Evolutionary conservation across 2,888 invertebrate genomes (phyloP), one percentile per base, ranked within the genome.

Genomic region (Nomada goodeniana): DNA sequence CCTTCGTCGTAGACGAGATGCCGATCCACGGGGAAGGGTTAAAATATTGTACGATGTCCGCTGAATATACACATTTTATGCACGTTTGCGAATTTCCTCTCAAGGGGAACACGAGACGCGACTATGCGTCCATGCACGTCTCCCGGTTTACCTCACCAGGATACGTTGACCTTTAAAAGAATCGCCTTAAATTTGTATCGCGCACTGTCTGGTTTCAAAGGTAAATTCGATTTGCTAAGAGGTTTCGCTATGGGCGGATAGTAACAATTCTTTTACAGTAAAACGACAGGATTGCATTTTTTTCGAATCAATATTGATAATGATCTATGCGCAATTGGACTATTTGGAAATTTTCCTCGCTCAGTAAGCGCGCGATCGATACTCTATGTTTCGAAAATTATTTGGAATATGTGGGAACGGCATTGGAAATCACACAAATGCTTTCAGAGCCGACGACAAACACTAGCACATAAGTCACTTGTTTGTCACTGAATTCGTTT

Each of bases 41-140:
- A 42, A 76, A 71, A 29, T 52, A 68, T 23, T 69, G 20, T 23
- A 53, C 69, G 26, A 42, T 36, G 57, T 26, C 50, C 57, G 2
- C 23, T 57, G 64, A 71, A 76, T 76, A 71, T 64, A 50, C 71
- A 57, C 64, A 57, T 47, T 63, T 50, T 36, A 42, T 68, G 20
- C 53, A 20, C 15, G 67, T 36, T 67, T n/a, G 18, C 65, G 65
- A 65, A 53, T 68, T 68, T 68, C 70, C 44, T 70, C 70, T 53
- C n/a, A 53, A 44, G 2, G 13, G 29, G 61, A n/a, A 70, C 70
- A 59, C 50, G 50, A 18, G 59, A 67, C 36, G 23, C 29, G 50
- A 5, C 55, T 57, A 65, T 65, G 26, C 71, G 36, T 71, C 76
- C 55, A 61, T 64, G 44, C 71, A 69, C 61, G 63, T 76, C 15